Evolutionary conservation across 1,140 invertebrate species (phyloP), one percentile per base, ranked within the genome.

Genomic region (Brachionus asplanchnoidis): DNA sequence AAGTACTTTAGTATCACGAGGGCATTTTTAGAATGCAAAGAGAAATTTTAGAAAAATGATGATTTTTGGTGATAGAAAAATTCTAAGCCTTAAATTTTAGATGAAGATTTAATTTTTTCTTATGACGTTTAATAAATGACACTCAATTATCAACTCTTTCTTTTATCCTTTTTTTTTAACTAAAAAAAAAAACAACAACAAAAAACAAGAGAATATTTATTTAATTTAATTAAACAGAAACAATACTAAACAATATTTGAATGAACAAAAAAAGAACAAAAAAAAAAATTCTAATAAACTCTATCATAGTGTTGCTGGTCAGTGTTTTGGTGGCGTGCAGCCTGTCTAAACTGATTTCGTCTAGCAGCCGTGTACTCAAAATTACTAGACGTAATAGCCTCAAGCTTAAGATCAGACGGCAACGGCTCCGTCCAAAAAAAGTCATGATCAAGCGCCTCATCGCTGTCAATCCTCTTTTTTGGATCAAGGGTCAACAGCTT

Each of bases 401-500:
- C 79, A 1, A 82, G 46, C 53, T 75, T 84, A 17, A 98, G 90
- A 88, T 97, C 95, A 20, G 84, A 84, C 0, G 96, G 96, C 93
- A 97, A 94, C 6, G 97, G 97, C 88, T 97, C 96, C 1, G 93
- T 95, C 95, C 96, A 99, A 89, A 99, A 99, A 89, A 99, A 99
- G 87, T 98, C 96, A 87, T 99, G 96, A 91, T 98, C 97, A 1
- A 99, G 88, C 0, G 97, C 97, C 1, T 93, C 93, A 88, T 99
- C 96, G 0, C 95, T 93, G 89, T 98, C 95, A 40, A 93, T 93
- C 86, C 98, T 91, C 89, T 97, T 96, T 0, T 93, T 92, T 0
- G 97, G 97, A 91, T 99, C 95, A 20, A 99, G 89, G 20, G 94
- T 94, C 7, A 99, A 88, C 6, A 99, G 90, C 89, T 95, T 96